phyloP scores from a whole-genome alignment of 2,888 invertebrate species.

The Colostygia pectinataria region DNA sequence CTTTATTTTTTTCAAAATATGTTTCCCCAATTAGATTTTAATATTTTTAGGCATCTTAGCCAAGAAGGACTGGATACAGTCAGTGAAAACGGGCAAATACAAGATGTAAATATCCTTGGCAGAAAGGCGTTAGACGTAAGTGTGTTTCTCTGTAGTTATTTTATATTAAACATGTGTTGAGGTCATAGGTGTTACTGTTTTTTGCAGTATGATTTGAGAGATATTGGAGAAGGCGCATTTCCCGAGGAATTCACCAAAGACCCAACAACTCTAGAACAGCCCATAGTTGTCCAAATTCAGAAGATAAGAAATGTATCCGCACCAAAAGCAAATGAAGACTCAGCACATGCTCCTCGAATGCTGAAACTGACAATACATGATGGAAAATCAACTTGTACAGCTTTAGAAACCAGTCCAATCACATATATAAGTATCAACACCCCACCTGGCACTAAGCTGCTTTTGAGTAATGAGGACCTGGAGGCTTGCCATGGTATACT shows the following conservation, averaged over 20 bases:
- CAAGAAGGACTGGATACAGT: conserved; percentile 87
- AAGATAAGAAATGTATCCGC: conserved; percentile 94
- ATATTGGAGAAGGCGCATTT: conserved; percentile 89
- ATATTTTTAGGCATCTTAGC: conserved; percentile 86
- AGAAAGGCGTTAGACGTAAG: conserved; percentile 88
- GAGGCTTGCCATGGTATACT: conserved; percentile 88
- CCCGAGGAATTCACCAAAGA: conserved; percentile 87
- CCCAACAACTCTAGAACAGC: conserved; percentile 73
- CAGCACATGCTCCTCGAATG: conserved; percentile 91
- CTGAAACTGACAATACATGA: conserved; percentile 93
- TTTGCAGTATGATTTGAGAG: conserved; percentile 91
- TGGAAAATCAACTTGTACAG: conserved; percentile 90
- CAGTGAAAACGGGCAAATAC: conserved; percentile 84
- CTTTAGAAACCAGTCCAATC: conserved; percentile 89
- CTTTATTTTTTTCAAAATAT: conserved; percentile 7
- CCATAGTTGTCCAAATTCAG: conserved; percentile 93
- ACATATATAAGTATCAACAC: conserved; percentile 89
- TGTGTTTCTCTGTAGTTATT: conserved; percentile 36
- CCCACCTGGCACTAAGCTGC: conserved; percentile 94
- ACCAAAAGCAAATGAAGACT: conserved; percentile 95
- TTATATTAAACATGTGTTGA: conserved; percentile 28
- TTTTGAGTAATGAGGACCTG: conserved; percentile 69
- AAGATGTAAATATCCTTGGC: conserved; percentile 85
- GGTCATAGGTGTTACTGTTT: too few relatives aligned
- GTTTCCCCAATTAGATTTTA: conserved; percentile 34